These are phyloP conservation scores for Archips crataeganus DNA, from an alignment of 2,888 invertebrate genomes.

Conservation along the genomic window DNA sequence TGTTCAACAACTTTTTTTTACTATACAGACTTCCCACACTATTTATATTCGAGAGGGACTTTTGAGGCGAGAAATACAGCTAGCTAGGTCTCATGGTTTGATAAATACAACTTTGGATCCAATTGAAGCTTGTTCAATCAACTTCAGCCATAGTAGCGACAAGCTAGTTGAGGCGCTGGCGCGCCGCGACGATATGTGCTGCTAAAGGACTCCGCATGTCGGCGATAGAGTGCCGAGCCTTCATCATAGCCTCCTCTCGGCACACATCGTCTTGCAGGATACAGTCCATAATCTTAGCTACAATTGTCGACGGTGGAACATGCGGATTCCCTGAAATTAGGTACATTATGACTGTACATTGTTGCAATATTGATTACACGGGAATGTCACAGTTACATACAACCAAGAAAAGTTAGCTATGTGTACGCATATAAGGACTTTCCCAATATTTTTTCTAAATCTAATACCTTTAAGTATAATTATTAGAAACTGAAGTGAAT, in stretches of 20 bases:
- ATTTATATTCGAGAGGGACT: not conserved
- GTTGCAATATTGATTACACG: not conserved
- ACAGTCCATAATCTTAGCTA: constrained; percentile 92
- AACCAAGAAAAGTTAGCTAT: too few species aligned
- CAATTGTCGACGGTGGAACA: constrained; percentile 92
- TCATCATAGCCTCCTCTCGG: constrained; percentile 75
- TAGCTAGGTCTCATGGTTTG: not conserved
- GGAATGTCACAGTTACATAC: not conserved
- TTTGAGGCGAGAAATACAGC: not conserved
- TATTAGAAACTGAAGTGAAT: too few species aligned
- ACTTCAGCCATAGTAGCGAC: not conserved
- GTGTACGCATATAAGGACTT: too few species aligned
- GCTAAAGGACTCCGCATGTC: constrained; percentile 72
- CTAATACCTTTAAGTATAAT: too few species aligned
- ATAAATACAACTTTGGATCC: not conserved
- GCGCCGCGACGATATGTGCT: constrained; percentile 63
- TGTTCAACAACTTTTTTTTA: not conserved
- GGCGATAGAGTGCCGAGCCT: constrained; percentile 78
- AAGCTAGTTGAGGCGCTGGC: constrained; percentile 46
- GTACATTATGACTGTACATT: not conserved
- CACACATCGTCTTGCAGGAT: constrained; percentile 86
- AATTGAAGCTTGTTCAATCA: not conserved
- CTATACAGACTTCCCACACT: not conserved
- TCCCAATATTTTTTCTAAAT: too few species aligned
- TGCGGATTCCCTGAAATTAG: constrained; percentile 88